Base-by-base conservation (phyloP, 2,797 vertebrate species). In the Coracias cyanogaster region DNA sequence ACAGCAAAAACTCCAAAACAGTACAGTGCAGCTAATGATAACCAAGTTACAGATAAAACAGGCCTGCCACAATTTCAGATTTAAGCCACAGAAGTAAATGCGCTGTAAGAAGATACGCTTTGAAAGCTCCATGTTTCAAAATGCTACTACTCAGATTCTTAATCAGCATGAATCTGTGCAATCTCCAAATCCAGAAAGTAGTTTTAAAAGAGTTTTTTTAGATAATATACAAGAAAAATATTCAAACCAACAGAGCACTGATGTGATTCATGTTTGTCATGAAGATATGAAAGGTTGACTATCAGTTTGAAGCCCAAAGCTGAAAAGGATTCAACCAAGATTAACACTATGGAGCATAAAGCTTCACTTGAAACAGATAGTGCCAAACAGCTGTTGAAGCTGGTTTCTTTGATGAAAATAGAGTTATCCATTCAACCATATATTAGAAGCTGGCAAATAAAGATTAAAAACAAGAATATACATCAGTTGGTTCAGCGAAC, bases 261-360 rank as follows among this genome's bases (percentile, higher is more conserved):
- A 67, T 48, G 29, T 65, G 19, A 76, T 35, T 93, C 55, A 76
- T 7, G 2, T 89, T 73, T 80, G 12, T 71, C 45, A 82, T 43
- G 39, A 12, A 78, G 28, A 78, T 57, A 81, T 37, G n/a, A 76
- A 58, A 74, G 62, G 18, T 31, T 83, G 62, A 93, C 39, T 80
- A 83, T 7, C 55, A 88, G 31, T 52, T 55, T 91, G 41, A 79
- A 58, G 9, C 51, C 37, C 71, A 64, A 93, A 89, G 51, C 9
- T 35, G 58, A 74, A 94, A 89, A 22, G 66, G 46, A 70, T 91
- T 92, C 76, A 94, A 57, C 21, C 58, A 69, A 81, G 82, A 78
- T 78, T 70, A 91, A 67, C 31, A 66, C 9, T 45, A 19, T 9
- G 20, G 49, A 74, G 9, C 57, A 45, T 29, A 74, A 60, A 82